phyloP scores from a whole-genome alignment of 2,113 vertebrate genomes.

The Lampris megalopsis region DNA sequence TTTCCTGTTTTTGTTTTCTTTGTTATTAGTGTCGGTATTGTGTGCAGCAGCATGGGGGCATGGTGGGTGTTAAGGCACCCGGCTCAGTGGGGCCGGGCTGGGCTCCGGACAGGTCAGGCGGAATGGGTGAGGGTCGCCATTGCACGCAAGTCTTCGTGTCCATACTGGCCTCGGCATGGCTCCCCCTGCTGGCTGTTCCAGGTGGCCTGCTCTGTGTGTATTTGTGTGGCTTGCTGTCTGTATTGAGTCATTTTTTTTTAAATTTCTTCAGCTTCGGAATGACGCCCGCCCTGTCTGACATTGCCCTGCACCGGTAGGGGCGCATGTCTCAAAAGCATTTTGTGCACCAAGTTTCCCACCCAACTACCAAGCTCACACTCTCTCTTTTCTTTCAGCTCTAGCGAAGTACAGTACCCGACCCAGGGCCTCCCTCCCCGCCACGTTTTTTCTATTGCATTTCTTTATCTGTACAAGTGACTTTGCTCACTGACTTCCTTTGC shows the following conservation, averaged over 20 bases:
- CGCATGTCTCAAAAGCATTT: conserved; percentile 68
- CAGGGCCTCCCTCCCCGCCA: conserved; percentile 14
- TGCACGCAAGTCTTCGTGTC: conserved; percentile 31
- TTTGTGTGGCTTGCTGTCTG: conserved; percentile 30
- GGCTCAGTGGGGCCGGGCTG: conserved; percentile 17
- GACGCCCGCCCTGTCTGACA: conserved; percentile 40
- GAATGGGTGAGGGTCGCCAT: conserved; percentile 1
- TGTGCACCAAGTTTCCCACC: conserved; percentile 65
- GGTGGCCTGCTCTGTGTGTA: conserved; percentile 15
- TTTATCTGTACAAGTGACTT: conserved; percentile 25
- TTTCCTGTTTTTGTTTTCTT: conserved; percentile 2
- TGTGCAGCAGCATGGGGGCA: not conserved
- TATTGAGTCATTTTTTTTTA: conserved; percentile 50
- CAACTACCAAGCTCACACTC: conserved; percentile 78
- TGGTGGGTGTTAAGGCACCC: conserved; percentile 1
- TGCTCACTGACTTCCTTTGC: conserved; percentile 16
- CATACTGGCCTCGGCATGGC: conserved; percentile 17
- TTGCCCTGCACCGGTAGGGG: conserved; percentile 56
- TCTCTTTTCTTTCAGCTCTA: conserved; percentile 70
- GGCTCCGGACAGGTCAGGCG: not conserved
- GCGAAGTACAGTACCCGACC: conserved; percentile 42
- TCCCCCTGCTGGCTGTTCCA: conserved; percentile 67
- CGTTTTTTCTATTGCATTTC: conserved; percentile 18
- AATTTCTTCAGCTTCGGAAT: conserved; percentile 42
- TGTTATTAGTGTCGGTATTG: not conserved